A percentile compares a stretch with the other conserved stretches of the same genome.
phyloP scores from a whole-genome alignment of 2,113 vertebrate species.

The Daubentonia madagascariensis region DNA sequence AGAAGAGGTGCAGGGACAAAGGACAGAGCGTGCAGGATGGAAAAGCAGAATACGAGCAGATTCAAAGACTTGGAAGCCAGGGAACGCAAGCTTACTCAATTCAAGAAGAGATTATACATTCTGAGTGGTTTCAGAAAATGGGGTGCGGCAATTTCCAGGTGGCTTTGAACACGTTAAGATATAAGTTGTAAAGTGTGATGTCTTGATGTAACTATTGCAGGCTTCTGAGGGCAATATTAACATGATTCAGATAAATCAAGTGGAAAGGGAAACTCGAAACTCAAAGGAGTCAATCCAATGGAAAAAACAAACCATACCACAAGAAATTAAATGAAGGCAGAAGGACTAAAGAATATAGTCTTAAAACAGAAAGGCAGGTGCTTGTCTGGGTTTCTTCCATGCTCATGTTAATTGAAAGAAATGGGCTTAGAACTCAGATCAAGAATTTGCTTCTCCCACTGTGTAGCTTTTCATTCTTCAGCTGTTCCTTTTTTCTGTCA shows the following conservation, averaged over 20 bases:
- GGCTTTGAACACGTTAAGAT: slow-evolving; percentile 2
- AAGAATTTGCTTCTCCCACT: slow-evolving; percentile 45
- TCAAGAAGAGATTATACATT: background rate
- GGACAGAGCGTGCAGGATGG: background rate
- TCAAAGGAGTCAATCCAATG: background rate
- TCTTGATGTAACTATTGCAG: background rate
- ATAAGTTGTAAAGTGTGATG: background rate
- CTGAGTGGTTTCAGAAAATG: background rate
- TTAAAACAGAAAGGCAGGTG: slow-evolving; percentile 47
- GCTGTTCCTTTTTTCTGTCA: slow-evolving; percentile 47
- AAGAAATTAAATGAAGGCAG: slow-evolving; percentile 11
- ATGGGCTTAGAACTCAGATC: slow-evolving; percentile 26
- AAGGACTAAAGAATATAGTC: background rate
- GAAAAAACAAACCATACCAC: background rate
- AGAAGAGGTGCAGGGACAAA: background rate
- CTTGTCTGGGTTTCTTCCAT: slow-evolving; percentile 23
- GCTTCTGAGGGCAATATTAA: background rate
- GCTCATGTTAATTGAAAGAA: background rate
- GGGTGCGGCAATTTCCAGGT: background rate
- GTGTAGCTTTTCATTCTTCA: slow-evolving; percentile 6
- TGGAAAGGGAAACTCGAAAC: background rate
- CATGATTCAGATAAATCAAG: background rate
- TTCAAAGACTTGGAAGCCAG: background rate
- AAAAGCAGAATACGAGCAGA: background rate
- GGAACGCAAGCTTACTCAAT: background rate